Conservation (phyloP, 2,888 invertebrate species). For the Antheraea assamensis region DNA sequence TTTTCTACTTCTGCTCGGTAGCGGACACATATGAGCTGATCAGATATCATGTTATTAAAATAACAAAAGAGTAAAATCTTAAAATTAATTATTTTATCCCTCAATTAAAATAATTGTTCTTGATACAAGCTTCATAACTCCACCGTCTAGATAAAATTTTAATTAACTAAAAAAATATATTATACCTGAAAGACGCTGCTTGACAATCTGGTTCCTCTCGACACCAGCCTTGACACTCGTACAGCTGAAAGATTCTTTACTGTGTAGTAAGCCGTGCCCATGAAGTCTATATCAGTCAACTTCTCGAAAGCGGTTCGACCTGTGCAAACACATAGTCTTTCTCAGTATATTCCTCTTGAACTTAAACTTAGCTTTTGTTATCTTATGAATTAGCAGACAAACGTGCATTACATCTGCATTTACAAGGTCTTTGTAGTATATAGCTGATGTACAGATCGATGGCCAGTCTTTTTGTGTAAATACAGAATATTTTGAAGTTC, state of each 20-base stretch:
- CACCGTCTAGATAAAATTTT: neutral
- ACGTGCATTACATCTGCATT: too few relatives aligned
- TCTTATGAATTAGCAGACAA: too few relatives aligned
- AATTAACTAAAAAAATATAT: too few relatives aligned
- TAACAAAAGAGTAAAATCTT: neutral
- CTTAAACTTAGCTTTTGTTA: neutral
- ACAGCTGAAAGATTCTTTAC: slow-evolving; percentile 94
- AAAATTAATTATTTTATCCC: too few relatives aligned
- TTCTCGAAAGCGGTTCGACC: slow-evolving; percentile 96
- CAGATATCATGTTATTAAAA: neutral
- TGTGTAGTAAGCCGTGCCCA: slow-evolving; percentile 95
- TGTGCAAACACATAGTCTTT: slow-evolving; percentile 56
- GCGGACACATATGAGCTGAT: neutral
- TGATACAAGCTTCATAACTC: neutral
- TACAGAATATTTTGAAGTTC: neutral
- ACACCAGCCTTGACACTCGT: slow-evolving; percentile 98
- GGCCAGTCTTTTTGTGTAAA: neutral
- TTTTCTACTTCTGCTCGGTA: neutral
- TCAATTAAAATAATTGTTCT: neutral
- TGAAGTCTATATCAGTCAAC: slow-evolving; percentile 94
- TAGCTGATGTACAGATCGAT: too few relatives aligned
- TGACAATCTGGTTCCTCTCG: slow-evolving; percentile 95
- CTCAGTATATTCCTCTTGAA: neutral
- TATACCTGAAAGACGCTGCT: slow-evolving; percentile 91
- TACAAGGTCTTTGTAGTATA: too few relatives aligned